Percentiles rank a stretch among this genome's conserved stretches.
These are phyloP conservation scores for Pygoscelis adeliae DNA, from an alignment of 2,113 vertebrate species.

Conservation along the genomic window DNA sequence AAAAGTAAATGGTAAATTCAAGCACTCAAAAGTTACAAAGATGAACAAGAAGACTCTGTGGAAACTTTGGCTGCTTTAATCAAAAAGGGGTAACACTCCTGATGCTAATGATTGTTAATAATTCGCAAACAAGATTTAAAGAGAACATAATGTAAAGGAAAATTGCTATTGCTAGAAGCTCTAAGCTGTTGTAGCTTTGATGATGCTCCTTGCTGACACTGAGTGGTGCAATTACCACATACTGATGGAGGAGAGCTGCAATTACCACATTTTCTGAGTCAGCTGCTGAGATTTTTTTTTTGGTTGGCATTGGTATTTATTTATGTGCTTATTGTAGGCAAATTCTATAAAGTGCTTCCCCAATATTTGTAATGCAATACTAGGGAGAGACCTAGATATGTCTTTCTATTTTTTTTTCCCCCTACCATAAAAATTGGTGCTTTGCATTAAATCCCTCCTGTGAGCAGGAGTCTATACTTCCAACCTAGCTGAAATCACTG, in stretches of 20 bases:
- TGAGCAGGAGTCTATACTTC: not conserved
- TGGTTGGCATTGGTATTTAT: not conserved
- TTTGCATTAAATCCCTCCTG: not conserved
- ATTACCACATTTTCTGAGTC: conserved; percentile 23
- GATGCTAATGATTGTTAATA: conserved; percentile 36
- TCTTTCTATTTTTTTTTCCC: not conserved
- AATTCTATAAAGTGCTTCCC: not conserved
- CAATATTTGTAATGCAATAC: not conserved
- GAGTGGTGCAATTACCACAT: conserved; percentile 51
- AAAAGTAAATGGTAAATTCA: not conserved
- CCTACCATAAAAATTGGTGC: not conserved
- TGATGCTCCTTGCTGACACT: conserved; percentile 52
- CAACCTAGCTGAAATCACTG: not conserved
- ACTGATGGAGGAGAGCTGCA: not conserved
- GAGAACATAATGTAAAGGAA: not conserved
- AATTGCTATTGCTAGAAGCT: not conserved
- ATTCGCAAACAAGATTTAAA: conserved; percentile 53
- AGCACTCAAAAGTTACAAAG: not conserved
- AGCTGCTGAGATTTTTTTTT: not conserved
- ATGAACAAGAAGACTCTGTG: not conserved
- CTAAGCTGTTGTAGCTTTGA: conserved; percentile 15
- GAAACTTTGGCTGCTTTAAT: not conserved
- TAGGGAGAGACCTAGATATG: not conserved
- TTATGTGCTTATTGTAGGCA: not conserved
- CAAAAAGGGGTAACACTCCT: not conserved